phyloP scores from a whole-genome alignment of 2,113 vertebrate genomes.

The Corynorhinus townsendii region DNA sequence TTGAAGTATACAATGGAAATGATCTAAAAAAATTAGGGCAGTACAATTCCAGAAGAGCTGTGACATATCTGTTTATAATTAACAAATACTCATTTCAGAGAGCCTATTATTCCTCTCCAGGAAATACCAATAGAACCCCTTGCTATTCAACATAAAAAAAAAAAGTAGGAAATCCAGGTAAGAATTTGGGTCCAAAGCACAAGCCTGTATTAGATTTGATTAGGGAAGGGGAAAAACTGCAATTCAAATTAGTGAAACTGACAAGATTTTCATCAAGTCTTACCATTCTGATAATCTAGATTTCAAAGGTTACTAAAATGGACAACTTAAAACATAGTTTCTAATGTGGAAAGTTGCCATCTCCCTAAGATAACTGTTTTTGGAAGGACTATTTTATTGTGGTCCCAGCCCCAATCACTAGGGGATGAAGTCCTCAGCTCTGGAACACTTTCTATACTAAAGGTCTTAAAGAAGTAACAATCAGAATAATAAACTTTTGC shows the following conservation, averaged over 20 bases:
- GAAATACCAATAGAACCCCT: not conserved
- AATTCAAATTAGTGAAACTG: not conserved
- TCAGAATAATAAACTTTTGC: not conserved
- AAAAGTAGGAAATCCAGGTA: not conserved
- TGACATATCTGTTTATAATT: not conserved
- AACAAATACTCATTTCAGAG: not conserved
- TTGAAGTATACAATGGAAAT: not conserved
- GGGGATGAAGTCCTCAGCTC: not conserved
- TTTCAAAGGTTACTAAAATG: not conserved
- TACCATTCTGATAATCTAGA: not conserved
- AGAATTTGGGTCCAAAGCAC: not conserved
- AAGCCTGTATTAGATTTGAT: not conserved
- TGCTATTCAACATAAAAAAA: not conserved
- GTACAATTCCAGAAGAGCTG: not conserved
- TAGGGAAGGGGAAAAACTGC: not conserved
- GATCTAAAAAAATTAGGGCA: not conserved
- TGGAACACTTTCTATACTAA: not conserved
- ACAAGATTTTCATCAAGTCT: not conserved
- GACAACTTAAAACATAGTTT: not conserved
- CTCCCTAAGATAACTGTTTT: not conserved
- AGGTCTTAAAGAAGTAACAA: not conserved
- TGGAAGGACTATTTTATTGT: not conserved
- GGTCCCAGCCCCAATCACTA: not conserved
- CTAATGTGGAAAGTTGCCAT: not conserved
- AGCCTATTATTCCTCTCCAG: not conserved